phyloP scores from a whole-genome alignment of 2,888 invertebrate genomes.

The Cremastinae sp. region DNA sequence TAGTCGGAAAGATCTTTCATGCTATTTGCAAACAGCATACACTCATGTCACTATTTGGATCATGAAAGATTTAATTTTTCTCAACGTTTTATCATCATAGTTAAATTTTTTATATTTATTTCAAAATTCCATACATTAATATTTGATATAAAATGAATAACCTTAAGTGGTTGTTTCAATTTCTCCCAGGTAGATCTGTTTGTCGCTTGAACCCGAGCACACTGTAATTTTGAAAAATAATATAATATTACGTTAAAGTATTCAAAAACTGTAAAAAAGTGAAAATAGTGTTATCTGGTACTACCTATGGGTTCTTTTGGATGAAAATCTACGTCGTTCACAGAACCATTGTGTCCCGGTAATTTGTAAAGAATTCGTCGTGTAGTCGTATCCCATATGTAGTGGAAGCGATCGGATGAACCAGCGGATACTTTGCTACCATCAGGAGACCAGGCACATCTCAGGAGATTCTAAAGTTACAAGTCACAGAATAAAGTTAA shows the following conservation, averaged over 20 bases:
- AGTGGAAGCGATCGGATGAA: constrained; percentile 96
- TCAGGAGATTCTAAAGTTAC: constrained; percentile 90
- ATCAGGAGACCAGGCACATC: constrained; percentile 96
- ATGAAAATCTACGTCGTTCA: constrained; percentile 98
- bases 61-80: too few species aligned
- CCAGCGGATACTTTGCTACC: constrained; percentile 95
- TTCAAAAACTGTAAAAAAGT: constrained; percentile 6
- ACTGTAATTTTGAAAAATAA: constrained; percentile 82
- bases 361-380: constrained; percentile 96
- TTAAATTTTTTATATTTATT: too few species aligned
- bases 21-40: too few species aligned
- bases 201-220: constrained; percentile 96
- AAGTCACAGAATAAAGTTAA: constrained; percentile 36
- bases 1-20: too few species aligned
- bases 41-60: background rate
- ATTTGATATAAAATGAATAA: constrained; percentile 38
- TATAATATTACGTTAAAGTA: constrained; percentile 4
- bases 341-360: constrained; percentile 98
- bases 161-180: constrained; percentile 84
- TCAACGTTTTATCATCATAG: too few species aligned
- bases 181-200: constrained; percentile 97
- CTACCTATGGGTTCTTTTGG: constrained; percentile 92
- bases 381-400: constrained; percentile 98
- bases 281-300: background rate
- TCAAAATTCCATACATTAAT: background rate